Evolutionary conservation across 2,888 invertebrate species (phyloP), one percentile per base, ranked within the genome.

Genomic region (Achlya flavicornis): DNA sequence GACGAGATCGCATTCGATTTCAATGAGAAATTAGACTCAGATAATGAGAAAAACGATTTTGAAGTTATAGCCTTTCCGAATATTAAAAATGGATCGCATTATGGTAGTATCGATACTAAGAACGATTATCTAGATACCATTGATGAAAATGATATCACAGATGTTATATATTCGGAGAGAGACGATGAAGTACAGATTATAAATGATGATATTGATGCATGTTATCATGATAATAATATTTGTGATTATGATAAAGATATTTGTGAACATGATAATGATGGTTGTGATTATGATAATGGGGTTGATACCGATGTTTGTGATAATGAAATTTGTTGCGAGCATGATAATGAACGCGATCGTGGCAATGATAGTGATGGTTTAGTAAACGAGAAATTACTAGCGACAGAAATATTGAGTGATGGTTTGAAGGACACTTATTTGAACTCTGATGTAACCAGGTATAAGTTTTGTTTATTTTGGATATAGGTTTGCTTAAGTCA

Each of bases 101-200:
- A 67, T 3, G 66, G 66, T 0, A 64, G 66, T 14, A 63, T 76
- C 12, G 78, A 75, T 19, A 43, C 66, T 0, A 82, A 81, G 64
- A 82, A 81, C 41, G 88, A 89, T 53, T 88, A 75, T 68, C 70
- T 90, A 19, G 89, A 88, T 53, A 87, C 88, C 0, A 89, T 90
- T 5, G 85, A 86, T 12, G 91, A 91, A 61, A 81, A 78, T 59
- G 84, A 85, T 63, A 61, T 71, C 0, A 80, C 73, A 0, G 83
- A 85, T 63, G 77, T 75, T 0, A 74, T 74, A 2, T 65, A 71
- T 12, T 74, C 76, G 16, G 65, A 73, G 0, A 61, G 46, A 0
- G 82, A 84, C 11, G 81, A 86, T 66, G 71, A 79, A 0, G 62
- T 85, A 26, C 79, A 79, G 11, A 72, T 81, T 4, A 74, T 83